Conservation (phyloP, 2,797 vertebrate genomes). For the Scolopax rusticola region DNA sequence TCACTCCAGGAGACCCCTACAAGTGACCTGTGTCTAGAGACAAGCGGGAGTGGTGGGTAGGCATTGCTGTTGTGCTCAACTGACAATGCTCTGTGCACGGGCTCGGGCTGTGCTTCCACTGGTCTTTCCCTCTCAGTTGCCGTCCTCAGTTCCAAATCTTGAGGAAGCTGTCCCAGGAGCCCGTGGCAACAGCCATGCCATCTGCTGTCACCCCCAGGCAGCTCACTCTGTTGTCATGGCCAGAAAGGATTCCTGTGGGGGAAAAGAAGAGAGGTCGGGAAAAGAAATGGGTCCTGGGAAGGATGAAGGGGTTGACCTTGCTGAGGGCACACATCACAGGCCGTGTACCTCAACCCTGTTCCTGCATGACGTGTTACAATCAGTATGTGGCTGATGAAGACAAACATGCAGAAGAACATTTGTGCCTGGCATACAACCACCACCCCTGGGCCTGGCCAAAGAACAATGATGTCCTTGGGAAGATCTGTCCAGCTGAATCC, state of each 20-base stretch:
- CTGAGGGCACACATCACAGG: rapidly evolving
- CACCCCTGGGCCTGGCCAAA: not conserved
- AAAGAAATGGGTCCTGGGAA: not conserved
- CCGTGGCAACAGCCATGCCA: slow-evolving; percentile 95
- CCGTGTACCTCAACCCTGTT: rapidly evolving
- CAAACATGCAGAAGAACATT: not conserved
- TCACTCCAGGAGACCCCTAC: slow-evolving; percentile 23
- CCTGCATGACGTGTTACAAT: rapidly evolving
- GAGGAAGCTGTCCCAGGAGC: slow-evolving; percentile 99
- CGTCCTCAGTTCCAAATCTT: slow-evolving; percentile 93
- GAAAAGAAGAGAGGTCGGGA: slow-evolving; percentile 71
- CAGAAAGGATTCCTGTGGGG: slow-evolving; percentile 79
- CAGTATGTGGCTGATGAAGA: rapidly evolving
- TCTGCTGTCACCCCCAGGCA: slow-evolving; percentile 94
- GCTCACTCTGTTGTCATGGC: slow-evolving; percentile 96
- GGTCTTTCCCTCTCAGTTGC: not conserved
- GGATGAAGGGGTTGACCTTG: rapidly evolving
- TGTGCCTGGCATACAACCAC: rapidly evolving
- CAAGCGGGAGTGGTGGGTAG: slow-evolving; percentile 48
- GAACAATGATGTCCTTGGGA: not conserved
- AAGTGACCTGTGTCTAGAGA: slow-evolving; percentile 46
- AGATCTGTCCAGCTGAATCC: not conserved
- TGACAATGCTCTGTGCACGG: not conserved
- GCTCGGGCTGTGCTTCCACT: not conserved
- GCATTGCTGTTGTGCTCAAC: slow-evolving; percentile 22